A percentile compares a stretch with the other conserved stretches of the same genome.
These are phyloP conservation scores for Herpetotheres cachinnans DNA, from an alignment of 2,113 vertebrate species.

Conservation along the genomic window DNA sequence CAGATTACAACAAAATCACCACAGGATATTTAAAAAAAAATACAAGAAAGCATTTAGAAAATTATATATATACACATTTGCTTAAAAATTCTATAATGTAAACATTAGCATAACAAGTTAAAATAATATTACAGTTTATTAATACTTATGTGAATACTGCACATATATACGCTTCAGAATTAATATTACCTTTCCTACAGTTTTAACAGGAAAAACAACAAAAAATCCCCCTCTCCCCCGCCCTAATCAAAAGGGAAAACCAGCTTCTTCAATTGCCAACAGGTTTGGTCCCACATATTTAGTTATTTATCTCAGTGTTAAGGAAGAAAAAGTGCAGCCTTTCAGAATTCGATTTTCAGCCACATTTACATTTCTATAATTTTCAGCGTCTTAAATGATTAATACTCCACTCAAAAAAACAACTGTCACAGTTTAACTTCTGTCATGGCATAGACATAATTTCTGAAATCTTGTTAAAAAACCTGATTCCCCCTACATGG, in stretches of 20 bases:
- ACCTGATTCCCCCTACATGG: background rate
- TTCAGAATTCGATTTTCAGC: background rate
- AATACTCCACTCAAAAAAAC: background rate
- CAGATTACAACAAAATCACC: slow-evolving; percentile 71
- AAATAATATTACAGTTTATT: slow-evolving; percentile 22
- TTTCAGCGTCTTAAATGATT: background rate
- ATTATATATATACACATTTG: slow-evolving; percentile 73
- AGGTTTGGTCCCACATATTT: background rate
- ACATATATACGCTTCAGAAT: background rate
- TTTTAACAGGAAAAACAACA: background rate
- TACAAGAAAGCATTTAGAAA: slow-evolving; percentile 72
- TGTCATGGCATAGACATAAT: background rate
- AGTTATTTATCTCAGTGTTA: background rate
- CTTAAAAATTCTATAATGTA: slow-evolving; percentile 72
- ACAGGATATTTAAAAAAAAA: slow-evolving; percentile 71
- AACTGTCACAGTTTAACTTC: background rate
- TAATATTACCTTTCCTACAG: background rate
- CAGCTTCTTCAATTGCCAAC: background rate
- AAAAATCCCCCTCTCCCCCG: background rate
- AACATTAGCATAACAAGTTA: slow-evolving; percentile 65
- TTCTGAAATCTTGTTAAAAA: background rate
- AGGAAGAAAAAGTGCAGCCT: background rate
- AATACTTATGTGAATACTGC: background rate
- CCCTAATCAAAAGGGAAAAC: background rate
- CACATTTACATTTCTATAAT: background rate